Percentiles rank a stretch among this genome's conserved stretches.
Evolutionary conservation across 2,888 invertebrate genomes (phyloP).

Genomic region (Drosophila peninsularis): DNA sequence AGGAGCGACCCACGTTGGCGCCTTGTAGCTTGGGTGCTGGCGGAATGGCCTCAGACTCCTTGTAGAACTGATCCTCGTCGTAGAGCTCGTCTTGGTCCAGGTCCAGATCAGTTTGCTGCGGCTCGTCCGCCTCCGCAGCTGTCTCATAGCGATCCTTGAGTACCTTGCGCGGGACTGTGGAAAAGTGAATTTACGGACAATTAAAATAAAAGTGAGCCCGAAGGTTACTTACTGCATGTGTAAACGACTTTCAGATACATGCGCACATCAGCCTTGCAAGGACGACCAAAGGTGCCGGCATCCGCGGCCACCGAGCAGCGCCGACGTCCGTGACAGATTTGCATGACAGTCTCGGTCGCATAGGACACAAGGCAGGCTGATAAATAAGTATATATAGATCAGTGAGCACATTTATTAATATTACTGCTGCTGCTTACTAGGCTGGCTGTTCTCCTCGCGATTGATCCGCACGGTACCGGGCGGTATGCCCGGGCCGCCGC

Average conservation of each 20-base stretch:
- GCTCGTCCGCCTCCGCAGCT: constrained; percentile 91
- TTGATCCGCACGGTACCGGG: constrained; percentile 85
- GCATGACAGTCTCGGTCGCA: constrained; percentile 96
- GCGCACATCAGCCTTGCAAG: constrained; percentile 91
- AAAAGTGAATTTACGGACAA: not conserved
- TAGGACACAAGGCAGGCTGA: constrained; percentile 94
- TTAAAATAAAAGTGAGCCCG: not conserved
- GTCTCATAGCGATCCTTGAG: constrained; percentile 93
- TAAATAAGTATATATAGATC: not conserved
- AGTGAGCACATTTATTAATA: not conserved
- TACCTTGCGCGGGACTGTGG: constrained; percentile 92
- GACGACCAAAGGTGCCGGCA: constrained; percentile 92
- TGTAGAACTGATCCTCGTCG: constrained; percentile 86
- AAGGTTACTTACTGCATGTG: constrained; percentile 90
- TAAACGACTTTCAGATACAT: constrained; percentile 95
- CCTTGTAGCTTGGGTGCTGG: constrained; percentile 85
- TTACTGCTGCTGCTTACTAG: constrained; percentile 69
- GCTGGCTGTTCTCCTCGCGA: constrained; percentile 69
- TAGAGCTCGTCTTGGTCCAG: constrained; percentile 86
- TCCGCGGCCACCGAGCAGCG: constrained; percentile 92
- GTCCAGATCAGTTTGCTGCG: constrained; percentile 86
- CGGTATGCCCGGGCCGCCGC: constrained; percentile 85
- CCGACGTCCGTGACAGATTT: constrained; percentile 92
- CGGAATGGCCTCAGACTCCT: constrained; percentile 86
- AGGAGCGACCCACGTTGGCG: constrained; percentile 79